Base-by-base conservation (phyloP, 1,140 invertebrate genomes). In the Drosophila punjabiensis region DNA sequence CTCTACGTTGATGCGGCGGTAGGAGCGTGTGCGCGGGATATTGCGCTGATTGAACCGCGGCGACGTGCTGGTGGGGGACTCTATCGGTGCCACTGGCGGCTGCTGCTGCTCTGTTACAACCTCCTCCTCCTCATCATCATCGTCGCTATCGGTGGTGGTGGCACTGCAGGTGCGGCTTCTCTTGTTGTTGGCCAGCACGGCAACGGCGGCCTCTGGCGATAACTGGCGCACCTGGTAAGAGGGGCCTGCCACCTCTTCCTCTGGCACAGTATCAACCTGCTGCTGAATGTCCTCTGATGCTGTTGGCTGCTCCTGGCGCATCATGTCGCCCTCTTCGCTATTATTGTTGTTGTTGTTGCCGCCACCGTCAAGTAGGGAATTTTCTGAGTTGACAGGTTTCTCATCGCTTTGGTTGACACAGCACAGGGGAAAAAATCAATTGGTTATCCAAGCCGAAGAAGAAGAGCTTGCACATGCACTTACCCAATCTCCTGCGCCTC, bases 1-100 rank as follows among this genome's bases (percentile, higher is more conserved):
- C 30, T 68, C 63, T 11, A 56, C 24, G 47, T 35, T 61, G 11
- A 78, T 37, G 50, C 76, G 76, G 8, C 79, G 82, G 74, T 85
- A 85, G 13, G 68, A 61, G 24, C 82, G 82, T 16, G 55, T 76
- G 14, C 30, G 16, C 24, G 53, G 81, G 9, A 64, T 55, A 41
- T 28, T 28, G 5, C 53, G 71, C 5, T 56, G 76, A 39, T 66
- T 55, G n/a, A 83, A 83, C 33, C 35, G 35, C 13, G 56, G 48
- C 2, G 35, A 61, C 5, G 35, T 60, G 28, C 9, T 28, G n/a
- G 35, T 30, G n/a, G 9, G 7, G n/a, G 18, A 35, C 5, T n/a
- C 18, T 4, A 13, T 14, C 16, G 41, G 16, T 50, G 35, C 39
- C n/a, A 16, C 16, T 10, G 7, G n/a, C 52, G 8, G 3, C 24